Base-by-base conservation (phyloP, 2,888 invertebrate genomes). In the Mythimna pallens region DNA sequence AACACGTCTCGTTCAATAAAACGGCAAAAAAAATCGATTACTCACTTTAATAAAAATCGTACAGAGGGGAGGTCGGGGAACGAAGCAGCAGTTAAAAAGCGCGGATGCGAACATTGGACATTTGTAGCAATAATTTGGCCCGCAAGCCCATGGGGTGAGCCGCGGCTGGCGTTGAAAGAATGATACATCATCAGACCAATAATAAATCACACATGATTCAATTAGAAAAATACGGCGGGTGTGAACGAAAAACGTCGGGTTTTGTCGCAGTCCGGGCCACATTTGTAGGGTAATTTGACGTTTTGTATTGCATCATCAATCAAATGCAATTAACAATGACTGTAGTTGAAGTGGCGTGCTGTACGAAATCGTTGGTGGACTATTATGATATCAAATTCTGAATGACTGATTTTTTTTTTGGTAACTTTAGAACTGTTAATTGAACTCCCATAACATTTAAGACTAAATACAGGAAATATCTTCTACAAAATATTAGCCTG, bases 141-240 rank as follows among this genome's bases (percentile, higher is more conserved):
- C 94, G 87, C 94, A 94, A 94, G 91, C 92, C 90, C 89, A 89
- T 92, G 92, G 95, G 95, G 95, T 92, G 94, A 90, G 94, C 92
- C 94, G 84, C 95, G 95, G 95, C 93, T 96, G 96, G 90, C 92
- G 93, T 91, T 96, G 96, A 96, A 95, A 96, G 95, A 95, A 96
- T 96, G 95, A 96, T 96, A 94, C 96, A 96, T 96, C 96, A 96
- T 96, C 96, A 95, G 89, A 93, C 95, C 95, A 94, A 95, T 95
- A 94, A 96, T 96, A 96, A 96, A 96, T 96, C 96, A 96, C 95
- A 94, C 90, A 94, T 94, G 95, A 95, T 96, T 96, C 96, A 96
- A 96, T 96, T 96, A 96, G 96, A 96, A 95, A 94, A 95, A 95
- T 93, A 94, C 93, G 88, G 89, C 91, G 91, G 91, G 90, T 89